Evolutionary conservation across 2,888 invertebrate genomes (phyloP).

Genomic region (Syritta pipiens): DNA sequence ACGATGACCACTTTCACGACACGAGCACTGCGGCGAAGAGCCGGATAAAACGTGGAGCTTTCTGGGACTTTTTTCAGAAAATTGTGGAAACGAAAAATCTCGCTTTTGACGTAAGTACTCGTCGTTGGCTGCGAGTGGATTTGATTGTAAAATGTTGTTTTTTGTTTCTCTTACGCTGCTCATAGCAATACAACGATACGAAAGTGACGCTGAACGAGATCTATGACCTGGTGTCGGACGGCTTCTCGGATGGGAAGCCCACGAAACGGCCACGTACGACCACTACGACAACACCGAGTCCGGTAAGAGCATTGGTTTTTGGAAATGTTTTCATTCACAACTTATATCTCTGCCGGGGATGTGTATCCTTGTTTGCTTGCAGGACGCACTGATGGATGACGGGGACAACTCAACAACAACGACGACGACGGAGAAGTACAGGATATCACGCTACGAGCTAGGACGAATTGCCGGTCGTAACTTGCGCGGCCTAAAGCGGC

Average conservation of each 20-base stretch:
- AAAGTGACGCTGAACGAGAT: slow-evolving; percentile 75
- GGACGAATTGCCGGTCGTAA: slow-evolving; percentile 78
- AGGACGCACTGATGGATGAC: slow-evolving; percentile 70
- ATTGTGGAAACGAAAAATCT: slow-evolving; percentile 76
- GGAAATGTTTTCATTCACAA: neutral
- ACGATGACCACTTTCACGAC: slow-evolving; percentile 31
- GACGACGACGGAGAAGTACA: slow-evolving; percentile 76
- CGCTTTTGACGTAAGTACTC: slow-evolving; percentile 75
- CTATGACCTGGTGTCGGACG: slow-evolving; percentile 76
- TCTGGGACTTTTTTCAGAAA: slow-evolving; percentile 77
- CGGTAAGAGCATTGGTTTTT: slow-evolving; percentile 69
- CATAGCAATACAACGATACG: slow-evolving; percentile 78
- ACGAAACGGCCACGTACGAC: slow-evolving; percentile 71
- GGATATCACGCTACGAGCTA: slow-evolving; percentile 77
- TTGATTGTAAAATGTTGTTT: slow-evolving; percentile 1
- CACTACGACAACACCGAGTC: slow-evolving; percentile 70
- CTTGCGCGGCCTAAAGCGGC: slow-evolving; percentile 76
- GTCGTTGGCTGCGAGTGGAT: neutral
- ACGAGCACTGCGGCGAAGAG: slow-evolving; percentile 66
- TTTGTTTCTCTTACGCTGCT: neutral
- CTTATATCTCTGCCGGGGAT: neutral
- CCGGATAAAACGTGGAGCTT: slow-evolving; percentile 74
- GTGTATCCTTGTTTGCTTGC: slow-evolving; percentile 1
- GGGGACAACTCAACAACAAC: slow-evolving; percentile 71
- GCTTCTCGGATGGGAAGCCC: slow-evolving; percentile 76